Evolutionary conservation across 2,888 invertebrate genomes (phyloP).

Genomic region (Pantelozetes paolii): DNA sequence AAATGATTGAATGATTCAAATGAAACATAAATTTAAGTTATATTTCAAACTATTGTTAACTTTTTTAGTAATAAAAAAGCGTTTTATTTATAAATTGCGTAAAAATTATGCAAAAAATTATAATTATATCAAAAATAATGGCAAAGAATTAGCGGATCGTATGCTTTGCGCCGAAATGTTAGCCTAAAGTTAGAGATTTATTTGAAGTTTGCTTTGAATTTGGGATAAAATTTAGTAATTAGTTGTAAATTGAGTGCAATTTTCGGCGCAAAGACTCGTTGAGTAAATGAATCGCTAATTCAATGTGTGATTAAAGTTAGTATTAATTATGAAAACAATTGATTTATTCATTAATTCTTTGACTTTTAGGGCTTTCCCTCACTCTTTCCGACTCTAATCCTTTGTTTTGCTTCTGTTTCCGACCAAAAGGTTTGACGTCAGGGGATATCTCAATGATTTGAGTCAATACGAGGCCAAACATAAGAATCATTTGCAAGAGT

Average conservation of each 20-base stretch:
- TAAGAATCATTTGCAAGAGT: constrained; percentile 57
- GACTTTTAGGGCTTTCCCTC: background rate
- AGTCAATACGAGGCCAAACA: constrained; percentile 73
- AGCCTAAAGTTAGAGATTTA: background rate
- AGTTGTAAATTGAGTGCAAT: background rate
- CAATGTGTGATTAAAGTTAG: background rate
- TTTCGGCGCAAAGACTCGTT: background rate
- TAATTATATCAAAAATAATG: background rate
- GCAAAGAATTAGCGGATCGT: constrained; percentile 24
- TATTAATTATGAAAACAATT: constrained; percentile 8
- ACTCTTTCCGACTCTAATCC: constrained; percentile 1
- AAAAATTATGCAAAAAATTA: background rate
- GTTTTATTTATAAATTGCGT: constrained; percentile 1
- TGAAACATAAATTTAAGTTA: constrained; percentile 16
- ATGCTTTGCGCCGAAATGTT: background rate
- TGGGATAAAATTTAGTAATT: background rate
- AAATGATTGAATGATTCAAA: constrained; percentile 23
- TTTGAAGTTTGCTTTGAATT: constrained; percentile 3
- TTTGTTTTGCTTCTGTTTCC: background rate
- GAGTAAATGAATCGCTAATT: constrained; percentile 21
- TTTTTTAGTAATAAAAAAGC: background rate
- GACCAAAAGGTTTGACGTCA: constrained; percentile 77
- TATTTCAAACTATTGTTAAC: background rate
- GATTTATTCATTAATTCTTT: background rate
- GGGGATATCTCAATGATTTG: constrained; percentile 85